Conservation (phyloP, 2,888 invertebrate species). For the Cotesia congregata region DNA sequence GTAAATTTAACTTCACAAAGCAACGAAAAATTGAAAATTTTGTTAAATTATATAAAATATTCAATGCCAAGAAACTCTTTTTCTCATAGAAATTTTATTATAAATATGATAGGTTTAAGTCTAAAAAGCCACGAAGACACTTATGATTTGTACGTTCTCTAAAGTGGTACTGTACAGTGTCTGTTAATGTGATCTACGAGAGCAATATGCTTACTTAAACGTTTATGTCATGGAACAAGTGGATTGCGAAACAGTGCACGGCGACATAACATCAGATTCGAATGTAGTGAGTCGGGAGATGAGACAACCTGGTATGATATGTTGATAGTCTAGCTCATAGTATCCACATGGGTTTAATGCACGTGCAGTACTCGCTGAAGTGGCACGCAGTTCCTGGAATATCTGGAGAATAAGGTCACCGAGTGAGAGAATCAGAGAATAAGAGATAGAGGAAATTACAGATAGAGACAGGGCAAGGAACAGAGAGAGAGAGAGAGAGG, state of each 20-base stretch:
- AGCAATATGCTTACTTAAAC: constrained; percentile 61
- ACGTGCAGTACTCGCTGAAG: background rate
- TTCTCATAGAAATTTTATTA: too few relatives aligned
- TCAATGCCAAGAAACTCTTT: too few relatives aligned
- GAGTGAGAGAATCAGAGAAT: constrained; percentile 2
- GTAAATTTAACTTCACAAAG: too few relatives aligned
- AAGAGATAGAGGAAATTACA: constrained; percentile 13
- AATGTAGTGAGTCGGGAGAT: background rate
- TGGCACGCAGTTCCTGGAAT: background rate
- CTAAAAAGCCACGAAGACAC: too few relatives aligned
- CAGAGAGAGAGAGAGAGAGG: background rate
- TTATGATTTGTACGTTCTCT: constrained; percentile 35
- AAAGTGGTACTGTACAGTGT: constrained; percentile 56
- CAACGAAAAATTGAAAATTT: too few relatives aligned
- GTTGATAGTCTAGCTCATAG: background rate
- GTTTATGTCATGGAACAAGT: constrained; percentile 45
- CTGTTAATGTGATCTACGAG: constrained; percentile 60
- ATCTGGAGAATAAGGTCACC: background rate
- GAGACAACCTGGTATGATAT: background rate
- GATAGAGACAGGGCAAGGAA: background rate
- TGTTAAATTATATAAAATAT: too few relatives aligned
- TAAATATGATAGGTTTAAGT: too few relatives aligned
- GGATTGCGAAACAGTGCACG: constrained; percentile 9
- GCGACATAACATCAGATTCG: constrained; percentile 5
- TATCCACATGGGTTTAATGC: background rate